Evolutionary conservation across 2,888 invertebrate genomes (phyloP).

Genomic region (Bursaphelenchus okinawaensis): DNA sequence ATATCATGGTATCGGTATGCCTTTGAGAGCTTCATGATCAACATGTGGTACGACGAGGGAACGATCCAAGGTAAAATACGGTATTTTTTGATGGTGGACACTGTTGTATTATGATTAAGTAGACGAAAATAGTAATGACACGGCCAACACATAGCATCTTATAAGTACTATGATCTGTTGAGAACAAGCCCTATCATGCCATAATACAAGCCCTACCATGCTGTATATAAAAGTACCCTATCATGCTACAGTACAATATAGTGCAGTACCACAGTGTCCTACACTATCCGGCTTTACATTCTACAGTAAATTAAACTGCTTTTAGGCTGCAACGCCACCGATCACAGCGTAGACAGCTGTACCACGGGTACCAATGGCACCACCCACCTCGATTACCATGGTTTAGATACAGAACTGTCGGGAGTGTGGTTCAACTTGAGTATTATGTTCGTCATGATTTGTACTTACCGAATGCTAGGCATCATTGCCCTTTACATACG

Average conservation of each 20-base stretch:
- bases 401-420: neutral
- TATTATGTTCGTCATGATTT: neutral
- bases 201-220: no score
- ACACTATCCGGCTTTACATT: no score
- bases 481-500: neutral
- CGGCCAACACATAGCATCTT: no score
- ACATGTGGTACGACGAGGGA: constrained; percentile 32
- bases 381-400: neutral
- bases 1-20: constrained; percentile 46
- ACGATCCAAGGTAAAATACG: neutral
- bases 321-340: neutral
- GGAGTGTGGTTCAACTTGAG: neutral
- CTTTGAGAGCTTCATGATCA: constrained; percentile 39
- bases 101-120: no score
- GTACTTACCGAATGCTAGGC: neutral
- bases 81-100: no score
- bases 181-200: no score
- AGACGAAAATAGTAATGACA: no score
- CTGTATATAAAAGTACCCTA: no score
- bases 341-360: neutral
- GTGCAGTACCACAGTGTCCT: no score
- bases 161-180: no score
- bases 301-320: no score
- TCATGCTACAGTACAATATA: no score
- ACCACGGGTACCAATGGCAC: neutral